A percentile compares a stretch with the other conserved stretches of the same genome.
Conservation (phyloP, 2,797 vertebrate genomes). For the Falco rusticolus region DNA sequence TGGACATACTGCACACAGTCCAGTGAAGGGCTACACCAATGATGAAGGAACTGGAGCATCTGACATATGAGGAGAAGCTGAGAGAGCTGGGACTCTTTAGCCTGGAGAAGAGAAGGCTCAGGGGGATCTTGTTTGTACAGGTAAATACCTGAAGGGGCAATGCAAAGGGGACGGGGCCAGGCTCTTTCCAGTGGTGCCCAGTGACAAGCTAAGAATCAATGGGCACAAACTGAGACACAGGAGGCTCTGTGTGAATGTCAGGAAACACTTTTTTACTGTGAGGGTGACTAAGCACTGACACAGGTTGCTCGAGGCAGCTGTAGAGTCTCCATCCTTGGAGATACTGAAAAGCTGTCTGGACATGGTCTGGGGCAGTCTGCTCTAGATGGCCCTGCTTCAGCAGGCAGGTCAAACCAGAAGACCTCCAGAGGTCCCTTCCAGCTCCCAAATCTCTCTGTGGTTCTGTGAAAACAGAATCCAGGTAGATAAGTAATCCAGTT, state of each 20-base stretch:
- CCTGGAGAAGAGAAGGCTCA: too few relatives aligned
- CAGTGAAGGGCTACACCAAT: not conserved
- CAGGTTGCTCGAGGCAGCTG: not conserved
- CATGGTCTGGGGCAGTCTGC: not conserved
- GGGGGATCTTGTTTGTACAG: not conserved
- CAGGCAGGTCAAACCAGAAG: not conserved
- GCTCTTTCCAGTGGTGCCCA: not conserved
- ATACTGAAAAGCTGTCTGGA: not conserved
- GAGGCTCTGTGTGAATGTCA: not conserved
- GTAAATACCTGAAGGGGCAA: not conserved
- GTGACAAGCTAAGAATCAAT: not conserved
- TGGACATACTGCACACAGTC: not conserved
- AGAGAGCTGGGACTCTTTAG: too few relatives aligned
- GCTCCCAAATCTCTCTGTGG: not conserved
- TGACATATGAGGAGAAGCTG: too few relatives aligned
- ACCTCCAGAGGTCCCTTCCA: not conserved
- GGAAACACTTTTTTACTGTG: not conserved
- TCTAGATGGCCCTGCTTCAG: not conserved
- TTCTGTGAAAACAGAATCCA: not conserved
- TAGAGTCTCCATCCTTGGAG: not conserved
- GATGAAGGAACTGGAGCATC: too few relatives aligned
- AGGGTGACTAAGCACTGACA: not conserved
- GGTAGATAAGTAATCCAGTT: not conserved
- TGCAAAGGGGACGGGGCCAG: not conserved
- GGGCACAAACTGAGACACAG: not conserved